Evolutionary conservation across 2,888 invertebrate species (phyloP).

Genomic region (Himalopsyche anomala): DNA sequence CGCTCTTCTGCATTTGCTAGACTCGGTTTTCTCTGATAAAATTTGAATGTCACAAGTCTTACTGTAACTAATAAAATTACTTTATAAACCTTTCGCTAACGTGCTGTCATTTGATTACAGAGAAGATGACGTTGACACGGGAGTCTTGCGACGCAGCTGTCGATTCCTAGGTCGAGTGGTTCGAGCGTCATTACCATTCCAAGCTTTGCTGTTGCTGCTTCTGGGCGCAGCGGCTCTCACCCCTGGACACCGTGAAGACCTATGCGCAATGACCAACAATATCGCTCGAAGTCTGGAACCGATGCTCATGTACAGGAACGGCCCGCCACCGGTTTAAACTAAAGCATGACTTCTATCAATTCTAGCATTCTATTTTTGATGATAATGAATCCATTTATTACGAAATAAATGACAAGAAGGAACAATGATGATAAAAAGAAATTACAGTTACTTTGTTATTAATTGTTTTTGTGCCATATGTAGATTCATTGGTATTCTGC

Average conservation of each 20-base stretch:
- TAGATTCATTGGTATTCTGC: conserved; percentile 45
- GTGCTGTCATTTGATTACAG: conserved; percentile 70
- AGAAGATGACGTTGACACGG: conserved; percentile 78
- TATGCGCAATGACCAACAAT: conserved; percentile 90
- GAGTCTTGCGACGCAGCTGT: conserved; percentile 85
- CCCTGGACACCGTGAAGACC: conserved; percentile 90
- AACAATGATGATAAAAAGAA: conserved; percentile 9
- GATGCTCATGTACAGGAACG: conserved; percentile 92
- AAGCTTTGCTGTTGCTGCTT: conserved; percentile 94
- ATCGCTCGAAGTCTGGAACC: conserved; percentile 91
- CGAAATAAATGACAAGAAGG: conserved; percentile 42
- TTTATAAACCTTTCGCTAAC: not conserved
- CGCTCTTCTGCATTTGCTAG: no score
- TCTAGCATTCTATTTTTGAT: not conserved
- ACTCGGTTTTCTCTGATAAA: no score
- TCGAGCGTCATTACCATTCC: conserved; percentile 94
- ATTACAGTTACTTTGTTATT: conserved; percentile 24
- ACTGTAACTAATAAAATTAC: no score
- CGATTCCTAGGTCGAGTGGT: conserved; percentile 93
- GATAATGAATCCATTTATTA: conserved; percentile 32
- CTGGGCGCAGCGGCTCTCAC: conserved; percentile 95
- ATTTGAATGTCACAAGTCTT: no score
- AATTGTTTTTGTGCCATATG: conserved; percentile 49
- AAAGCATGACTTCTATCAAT: not conserved
- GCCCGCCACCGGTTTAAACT: conserved; percentile 91